Percentiles rank a stretch among this genome's conserved stretches.
Conservation (phyloP, 1,140 invertebrate genomes). For the Luehdorfia chinensis region DNA sequence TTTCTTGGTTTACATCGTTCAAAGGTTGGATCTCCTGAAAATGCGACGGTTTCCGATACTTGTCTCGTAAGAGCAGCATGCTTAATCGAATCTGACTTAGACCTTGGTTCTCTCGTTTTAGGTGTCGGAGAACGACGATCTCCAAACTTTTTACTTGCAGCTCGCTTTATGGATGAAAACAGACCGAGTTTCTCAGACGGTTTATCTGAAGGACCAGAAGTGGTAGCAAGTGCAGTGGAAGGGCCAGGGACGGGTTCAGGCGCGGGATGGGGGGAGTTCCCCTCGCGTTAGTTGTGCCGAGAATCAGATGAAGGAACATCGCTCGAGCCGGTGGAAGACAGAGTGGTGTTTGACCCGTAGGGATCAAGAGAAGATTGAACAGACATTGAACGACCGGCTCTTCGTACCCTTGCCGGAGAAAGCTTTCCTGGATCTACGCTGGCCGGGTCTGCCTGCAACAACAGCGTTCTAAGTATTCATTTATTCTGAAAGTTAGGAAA, state of each 20-base stretch:
- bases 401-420: conserved; percentile 88
- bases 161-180: conserved; percentile 75
- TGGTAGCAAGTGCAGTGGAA: conserved; percentile 71
- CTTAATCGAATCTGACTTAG: conserved; percentile 72
- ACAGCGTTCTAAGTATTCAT: conserved; percentile 49
- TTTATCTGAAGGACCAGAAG: conserved; percentile 46
- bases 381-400: conserved; percentile 90
- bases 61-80: conserved; percentile 73
- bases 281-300: conserved; percentile 87
- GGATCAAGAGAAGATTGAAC: conserved; percentile 94
- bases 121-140: conserved; percentile 73
- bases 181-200: conserved; percentile 74
- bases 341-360: conserved; percentile 91
- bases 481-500: neutral
- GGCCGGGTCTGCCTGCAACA: conserved; percentile 96
- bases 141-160: conserved; percentile 75
- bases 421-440: conserved; percentile 94
- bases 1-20: conserved; percentile 73
- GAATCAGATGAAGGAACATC: conserved; percentile 85
- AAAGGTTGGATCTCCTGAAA: conserved; percentile 65
- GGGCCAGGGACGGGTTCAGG: conserved; percentile 79
- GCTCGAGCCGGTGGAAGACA: conserved; percentile 90
- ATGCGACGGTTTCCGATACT: conserved; percentile 70
- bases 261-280: conserved; percentile 79
- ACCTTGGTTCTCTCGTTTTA: conserved; percentile 69